Conservation (phyloP, 2,113 vertebrate genomes). For the Naja naja region DNA sequence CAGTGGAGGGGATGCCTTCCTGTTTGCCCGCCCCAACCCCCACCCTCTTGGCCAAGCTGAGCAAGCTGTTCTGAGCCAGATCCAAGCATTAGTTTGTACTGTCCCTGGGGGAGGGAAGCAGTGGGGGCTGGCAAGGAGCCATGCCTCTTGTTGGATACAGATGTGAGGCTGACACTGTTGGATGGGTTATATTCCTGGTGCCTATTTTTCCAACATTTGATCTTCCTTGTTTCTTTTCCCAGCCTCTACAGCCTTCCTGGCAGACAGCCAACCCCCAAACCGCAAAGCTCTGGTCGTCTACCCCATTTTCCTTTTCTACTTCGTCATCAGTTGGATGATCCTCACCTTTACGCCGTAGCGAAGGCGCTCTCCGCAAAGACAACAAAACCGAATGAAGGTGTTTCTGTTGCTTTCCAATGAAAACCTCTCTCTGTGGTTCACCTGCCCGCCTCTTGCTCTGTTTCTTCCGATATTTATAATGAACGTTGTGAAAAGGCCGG, state of each 20-base stretch:
- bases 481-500: conserved; percentile 43
- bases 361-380: conserved; percentile 25
- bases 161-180: background rate
- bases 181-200: background rate
- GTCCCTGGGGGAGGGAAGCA: background rate
- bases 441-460: conserved; percentile 45
- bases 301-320: conserved; percentile 97
- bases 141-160: background rate
- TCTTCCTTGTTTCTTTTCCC: background rate
- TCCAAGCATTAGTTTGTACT: background rate
- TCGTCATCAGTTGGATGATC: conserved; percentile 97
- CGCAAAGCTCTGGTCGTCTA: conserved; percentile 92
- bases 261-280: conserved; percentile 90
- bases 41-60: background rate
- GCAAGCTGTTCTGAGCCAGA: background rate
- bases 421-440: conserved; percentile 1
- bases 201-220: background rate
- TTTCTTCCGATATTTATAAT: conserved; percentile 20
- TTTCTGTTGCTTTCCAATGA: background rate
- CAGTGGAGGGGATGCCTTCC: background rate
- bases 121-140: background rate
- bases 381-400: conserved; percentile 29
- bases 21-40: accelerated
- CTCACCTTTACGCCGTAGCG: conserved; percentile 81
- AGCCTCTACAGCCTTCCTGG: conserved; percentile 95